Evolutionary conservation across 2,888 invertebrate species (phyloP).

Genomic region (Anticlea derivata): DNA sequence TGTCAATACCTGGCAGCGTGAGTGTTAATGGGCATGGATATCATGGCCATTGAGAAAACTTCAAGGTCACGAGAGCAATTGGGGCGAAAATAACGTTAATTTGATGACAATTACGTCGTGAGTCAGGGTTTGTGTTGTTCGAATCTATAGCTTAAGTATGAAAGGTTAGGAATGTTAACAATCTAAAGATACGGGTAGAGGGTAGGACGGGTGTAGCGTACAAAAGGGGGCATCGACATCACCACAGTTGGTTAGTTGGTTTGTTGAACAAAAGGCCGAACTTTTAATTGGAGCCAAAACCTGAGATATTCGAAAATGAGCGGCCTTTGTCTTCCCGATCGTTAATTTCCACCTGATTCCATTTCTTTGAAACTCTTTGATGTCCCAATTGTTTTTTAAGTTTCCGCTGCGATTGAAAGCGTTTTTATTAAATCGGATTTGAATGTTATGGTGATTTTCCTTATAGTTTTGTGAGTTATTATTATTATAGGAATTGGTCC

Average conservation of each 20-base stretch:
- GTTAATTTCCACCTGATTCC: conserved; percentile 54
- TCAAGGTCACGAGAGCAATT: too few relatives aligned
- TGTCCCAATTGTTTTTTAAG: conserved; percentile 20
- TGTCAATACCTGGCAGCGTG: too few relatives aligned
- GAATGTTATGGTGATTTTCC: neutral
- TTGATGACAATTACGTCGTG: too few relatives aligned
- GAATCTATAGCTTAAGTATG: too few relatives aligned
- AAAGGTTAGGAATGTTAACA: too few relatives aligned
- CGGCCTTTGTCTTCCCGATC: conserved; percentile 47
- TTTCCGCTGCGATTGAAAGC: conserved; percentile 1
- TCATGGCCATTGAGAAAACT: too few relatives aligned
- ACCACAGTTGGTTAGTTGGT: conserved; percentile 44
- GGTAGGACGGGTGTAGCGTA: too few relatives aligned
- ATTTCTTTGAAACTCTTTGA: conserved; percentile 39
- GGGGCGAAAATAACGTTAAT: too few relatives aligned
- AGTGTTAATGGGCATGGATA: too few relatives aligned
- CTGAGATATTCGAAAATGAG: conserved; percentile 48
- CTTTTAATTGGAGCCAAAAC: conserved; percentile 56
- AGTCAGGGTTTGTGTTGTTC: too few relatives aligned
- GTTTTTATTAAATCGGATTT: conserved; percentile 23
- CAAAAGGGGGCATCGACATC: conserved; percentile 38
- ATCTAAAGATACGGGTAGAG: too few relatives aligned
- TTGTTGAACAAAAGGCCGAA: conserved; percentile 49
- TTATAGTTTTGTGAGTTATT: neutral
- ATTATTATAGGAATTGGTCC: too few relatives aligned